Evolutionary conservation across 2,888 invertebrate genomes (phyloP).

Genomic region (Amphipyra berbera): DNA sequence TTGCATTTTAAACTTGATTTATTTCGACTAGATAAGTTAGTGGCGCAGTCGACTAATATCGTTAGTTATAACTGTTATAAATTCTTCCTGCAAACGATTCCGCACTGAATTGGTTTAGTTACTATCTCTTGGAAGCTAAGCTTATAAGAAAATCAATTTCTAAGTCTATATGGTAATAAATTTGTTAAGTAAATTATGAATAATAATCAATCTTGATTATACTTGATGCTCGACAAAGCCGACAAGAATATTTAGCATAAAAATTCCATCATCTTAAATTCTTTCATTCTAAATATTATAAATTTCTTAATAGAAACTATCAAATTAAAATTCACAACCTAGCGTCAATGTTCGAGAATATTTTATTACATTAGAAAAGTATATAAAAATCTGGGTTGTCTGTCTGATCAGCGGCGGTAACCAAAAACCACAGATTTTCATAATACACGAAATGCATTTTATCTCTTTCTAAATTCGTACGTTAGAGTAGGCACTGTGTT

Average conservation of each 20-base stretch:
- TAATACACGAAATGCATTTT: constrained; percentile 11
- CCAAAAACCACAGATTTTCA: constrained; percentile 9
- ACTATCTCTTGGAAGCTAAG: background rate
- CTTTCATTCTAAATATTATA: background rate
- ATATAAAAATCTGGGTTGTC: constrained; percentile 10
- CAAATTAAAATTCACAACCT: constrained; percentile 1
- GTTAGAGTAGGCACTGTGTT: constrained; percentile 18
- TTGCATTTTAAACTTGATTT: constrained; percentile 34
- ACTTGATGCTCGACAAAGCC: background rate
- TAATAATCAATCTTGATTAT: background rate
- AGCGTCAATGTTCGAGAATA: too few species aligned
- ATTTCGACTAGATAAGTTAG: constrained; percentile 16
- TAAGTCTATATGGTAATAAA: too few species aligned
- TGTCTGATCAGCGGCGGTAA: background rate
- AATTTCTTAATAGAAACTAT: background rate
- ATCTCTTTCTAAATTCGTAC: constrained; percentile 9
- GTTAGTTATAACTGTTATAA: background rate
- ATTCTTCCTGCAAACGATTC: constrained; percentile 4
- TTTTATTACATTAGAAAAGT: too few species aligned
- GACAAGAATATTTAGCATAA: background rate
- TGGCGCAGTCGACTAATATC: constrained; percentile 6
- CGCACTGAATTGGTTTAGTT: constrained; percentile 1
- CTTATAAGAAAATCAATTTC: too few species aligned
- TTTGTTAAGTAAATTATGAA: too few species aligned
- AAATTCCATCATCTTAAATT: constrained; percentile 10